phyloP scores from a whole-genome alignment of 2,113 vertebrate genomes.

The Ochotona curzoniae region DNA sequence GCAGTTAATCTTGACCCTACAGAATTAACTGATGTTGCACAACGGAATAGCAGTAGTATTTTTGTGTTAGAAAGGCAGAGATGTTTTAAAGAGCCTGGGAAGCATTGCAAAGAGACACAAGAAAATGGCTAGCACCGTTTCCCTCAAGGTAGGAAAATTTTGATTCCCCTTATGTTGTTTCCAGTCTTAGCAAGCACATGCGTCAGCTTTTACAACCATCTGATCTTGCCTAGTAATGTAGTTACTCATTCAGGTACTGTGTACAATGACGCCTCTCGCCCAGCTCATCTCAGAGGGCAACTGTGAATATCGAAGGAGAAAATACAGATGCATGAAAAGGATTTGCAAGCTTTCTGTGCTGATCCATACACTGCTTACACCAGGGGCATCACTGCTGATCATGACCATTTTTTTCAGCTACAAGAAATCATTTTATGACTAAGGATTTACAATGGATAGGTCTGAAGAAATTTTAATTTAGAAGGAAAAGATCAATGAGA shows the following conservation, averaged over 20 bases:
- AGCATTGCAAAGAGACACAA: not conserved
- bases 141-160: not conserved
- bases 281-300: not conserved
- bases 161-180: not conserved
- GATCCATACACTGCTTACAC: not conserved
- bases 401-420: not conserved
- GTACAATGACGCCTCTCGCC: not conserved
- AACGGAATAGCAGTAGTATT: not conserved
- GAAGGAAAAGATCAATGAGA: constrained; percentile 21
- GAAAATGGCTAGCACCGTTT: not conserved
- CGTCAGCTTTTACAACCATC: constrained; percentile 12
- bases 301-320: constrained; percentile 46
- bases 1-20: not conserved
- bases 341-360: not conserved
- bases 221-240: not conserved
- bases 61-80: not conserved
- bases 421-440: constrained; percentile 40
- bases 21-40: not conserved
- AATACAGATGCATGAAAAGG: not conserved
- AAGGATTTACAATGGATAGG: not conserved
- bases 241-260: not conserved
- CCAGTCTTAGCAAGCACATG: not conserved
- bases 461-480: constrained; percentile 60
- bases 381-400: constrained; percentile 3
- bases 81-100: not conserved